Percentiles rank a stretch among this genome's conserved stretches.
phyloP scores from a whole-genome alignment of 2,888 invertebrate genomes.

The Heliconius cydno region DNA sequence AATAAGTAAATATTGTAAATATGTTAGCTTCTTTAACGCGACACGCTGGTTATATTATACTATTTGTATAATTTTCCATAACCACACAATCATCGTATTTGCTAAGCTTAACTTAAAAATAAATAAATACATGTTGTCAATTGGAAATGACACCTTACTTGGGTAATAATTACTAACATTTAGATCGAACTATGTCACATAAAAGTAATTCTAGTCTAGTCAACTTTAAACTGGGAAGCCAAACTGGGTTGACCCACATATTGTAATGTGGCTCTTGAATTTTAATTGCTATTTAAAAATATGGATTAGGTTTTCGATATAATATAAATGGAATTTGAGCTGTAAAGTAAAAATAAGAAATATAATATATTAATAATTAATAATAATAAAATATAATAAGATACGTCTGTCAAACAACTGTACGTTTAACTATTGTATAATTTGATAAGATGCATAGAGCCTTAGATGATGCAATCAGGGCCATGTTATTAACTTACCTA shows the following conservation, averaged over 20 bases:
- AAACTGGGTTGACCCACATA: conserved; percentile 66
- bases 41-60: not conserved
- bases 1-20: not conserved
- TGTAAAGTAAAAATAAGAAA: not conserved
- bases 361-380: not conserved
- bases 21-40: not conserved
- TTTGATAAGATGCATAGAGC: conserved; percentile 21
- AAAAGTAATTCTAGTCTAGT: conserved; percentile 33
- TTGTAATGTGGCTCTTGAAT: conserved; percentile 66
- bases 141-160: not conserved
- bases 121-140: not conserved
- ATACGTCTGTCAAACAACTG: not conserved
- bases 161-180: not conserved
- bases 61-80: not conserved
- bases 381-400: not conserved
- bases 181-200: conserved; percentile 16
- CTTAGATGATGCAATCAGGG: conserved; percentile 35
- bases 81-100: not conserved
- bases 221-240: conserved; percentile 48
- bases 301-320: conserved; percentile 18
- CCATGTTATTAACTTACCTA: conserved; percentile 28
- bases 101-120: not conserved
- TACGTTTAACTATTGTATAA: conserved; percentile 8
- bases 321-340: conserved; percentile 2
- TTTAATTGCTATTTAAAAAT: conserved; percentile 62